Evolutionary conservation across 2,113 vertebrate genomes (phyloP).

Genomic region (Cynopterus brachyotis): DNA sequence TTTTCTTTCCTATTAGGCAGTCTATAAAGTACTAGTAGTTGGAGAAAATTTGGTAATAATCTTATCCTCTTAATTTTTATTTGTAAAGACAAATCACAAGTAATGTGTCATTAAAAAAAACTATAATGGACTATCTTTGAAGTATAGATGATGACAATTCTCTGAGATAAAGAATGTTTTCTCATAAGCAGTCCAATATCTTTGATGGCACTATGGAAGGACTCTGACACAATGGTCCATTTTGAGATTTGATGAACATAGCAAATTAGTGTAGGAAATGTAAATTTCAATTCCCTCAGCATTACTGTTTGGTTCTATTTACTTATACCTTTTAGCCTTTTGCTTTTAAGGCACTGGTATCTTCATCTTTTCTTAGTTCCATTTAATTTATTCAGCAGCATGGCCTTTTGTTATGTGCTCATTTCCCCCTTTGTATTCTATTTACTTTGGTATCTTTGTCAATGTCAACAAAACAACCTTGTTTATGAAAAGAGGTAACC

Average conservation of each 20-base stretch:
- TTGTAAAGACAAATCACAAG: background rate
- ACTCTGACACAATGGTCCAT: background rate
- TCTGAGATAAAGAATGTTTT: background rate
- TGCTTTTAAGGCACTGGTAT: background rate
- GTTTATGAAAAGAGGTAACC: background rate
- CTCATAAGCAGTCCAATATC: background rate
- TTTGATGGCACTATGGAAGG: background rate
- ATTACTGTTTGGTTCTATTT: background rate
- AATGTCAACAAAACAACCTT: background rate
- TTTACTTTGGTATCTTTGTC: slow-evolving; percentile 37
- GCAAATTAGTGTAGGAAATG: background rate
- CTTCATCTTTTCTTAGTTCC: slow-evolving; percentile 1
- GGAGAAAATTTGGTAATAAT: background rate
- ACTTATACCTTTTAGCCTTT: background rate
- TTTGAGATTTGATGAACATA: slow-evolving; percentile 34
- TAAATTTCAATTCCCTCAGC: background rate
- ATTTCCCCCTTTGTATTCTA: background rate
- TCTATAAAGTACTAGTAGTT: background rate
- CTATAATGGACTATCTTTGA: background rate
- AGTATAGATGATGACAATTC: background rate
- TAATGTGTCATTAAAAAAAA: background rate
- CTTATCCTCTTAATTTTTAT: background rate
- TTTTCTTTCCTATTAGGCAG: background rate
- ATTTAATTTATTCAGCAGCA: slow-evolving; percentile 10
- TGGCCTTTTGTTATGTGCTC: background rate